Conservation (phyloP, 2,888 invertebrate genomes). For the Acrocera orbiculus region DNA sequence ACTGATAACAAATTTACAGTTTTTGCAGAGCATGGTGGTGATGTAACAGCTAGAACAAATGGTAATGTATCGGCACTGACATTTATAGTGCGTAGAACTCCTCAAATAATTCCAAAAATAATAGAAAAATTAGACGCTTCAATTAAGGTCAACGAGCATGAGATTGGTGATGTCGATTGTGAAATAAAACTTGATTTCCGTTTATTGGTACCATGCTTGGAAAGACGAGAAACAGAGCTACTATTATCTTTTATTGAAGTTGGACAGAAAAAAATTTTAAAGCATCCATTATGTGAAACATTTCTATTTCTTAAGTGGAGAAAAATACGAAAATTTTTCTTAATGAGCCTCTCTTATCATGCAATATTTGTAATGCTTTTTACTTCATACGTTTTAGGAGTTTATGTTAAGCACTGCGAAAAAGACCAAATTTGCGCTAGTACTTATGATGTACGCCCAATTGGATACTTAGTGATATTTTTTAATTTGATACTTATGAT, state of each 20-base stretch:
- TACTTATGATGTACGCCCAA: constrained; percentile 20
- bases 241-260: constrained; percentile 59
- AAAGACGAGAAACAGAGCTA: constrained; percentile 51
- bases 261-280: constrained; percentile 58
- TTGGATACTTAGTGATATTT: constrained; percentile 42
- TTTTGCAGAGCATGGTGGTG: constrained; percentile 50
- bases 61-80: constrained; percentile 65
- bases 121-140: constrained; percentile 54
- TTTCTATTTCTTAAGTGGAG: constrained; percentile 72
- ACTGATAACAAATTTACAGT: too few species aligned
- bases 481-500: constrained; percentile 44
- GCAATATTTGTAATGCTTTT: constrained; percentile 56
- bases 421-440: constrained; percentile 19
- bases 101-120: constrained; percentile 58
- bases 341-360: constrained; percentile 61
- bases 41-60: constrained; percentile 62
- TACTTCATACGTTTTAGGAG: constrained; percentile 51
- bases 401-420: constrained; percentile 25
- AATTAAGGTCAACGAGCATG: constrained; percentile 64
- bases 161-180: constrained; percentile 71
- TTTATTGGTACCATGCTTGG: constrained; percentile 41
- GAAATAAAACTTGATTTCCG: constrained; percentile 53
- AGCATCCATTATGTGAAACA: constrained; percentile 71
- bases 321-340: constrained; percentile 62
- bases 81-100: constrained; percentile 68